Evolutionary conservation across 2,888 invertebrate species (phyloP), one percentile per base, ranked within the genome.

Genomic region (Incurvaria masculella): DNA sequence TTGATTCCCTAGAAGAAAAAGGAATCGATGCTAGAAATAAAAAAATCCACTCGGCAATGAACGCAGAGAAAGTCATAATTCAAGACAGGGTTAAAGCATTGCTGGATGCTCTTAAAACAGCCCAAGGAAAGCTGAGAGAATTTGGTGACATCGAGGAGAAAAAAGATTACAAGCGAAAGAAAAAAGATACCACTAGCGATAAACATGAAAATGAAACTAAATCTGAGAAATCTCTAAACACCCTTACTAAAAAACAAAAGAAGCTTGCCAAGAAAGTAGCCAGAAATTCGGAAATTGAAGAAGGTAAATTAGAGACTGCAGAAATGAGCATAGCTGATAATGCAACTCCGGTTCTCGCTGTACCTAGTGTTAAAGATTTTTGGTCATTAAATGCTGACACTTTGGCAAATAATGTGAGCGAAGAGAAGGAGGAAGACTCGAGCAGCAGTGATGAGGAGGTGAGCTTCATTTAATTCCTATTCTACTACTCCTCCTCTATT

Each of bases 401-500:
- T 10, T 47, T 53, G 10, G 11, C 53, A 0, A 58, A 58, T 39
- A 55, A 50, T 2, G 57, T 52, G 0, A 52, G 56, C 18, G 60
- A 61, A 14, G 23, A 40, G 4, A 23, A 2, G 14, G 66, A 66
- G 1, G 64, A 64, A 0, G 65, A 66, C 0, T 74, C 71, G 44
- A 72, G 70, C 46, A 72, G 75, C 46, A 78, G 72, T 17, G 78
- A 78, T 41, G 53, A 53, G n/a, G 76, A 78, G 67, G 78, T 78
- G 49, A 51, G 65, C 23, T 6, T 23, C 5, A 23, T 10, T 10
- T 6, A 6, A 6, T 23, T 23, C 10, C 10, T 23, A 23, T 23
- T 23, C 10, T 23, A 10, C 10, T 23, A 23, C 10, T 23, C 23
- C 23, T 23, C 23, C 5, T 6, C 23, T n/a, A n/a, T n/a, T n/a